Evolutionary conservation across 37 sponge, comb jelly and placozoan species (phyloP), one percentile per base, ranked within the genome.

Genomic region (Cladorhizidae sp.): DNA sequence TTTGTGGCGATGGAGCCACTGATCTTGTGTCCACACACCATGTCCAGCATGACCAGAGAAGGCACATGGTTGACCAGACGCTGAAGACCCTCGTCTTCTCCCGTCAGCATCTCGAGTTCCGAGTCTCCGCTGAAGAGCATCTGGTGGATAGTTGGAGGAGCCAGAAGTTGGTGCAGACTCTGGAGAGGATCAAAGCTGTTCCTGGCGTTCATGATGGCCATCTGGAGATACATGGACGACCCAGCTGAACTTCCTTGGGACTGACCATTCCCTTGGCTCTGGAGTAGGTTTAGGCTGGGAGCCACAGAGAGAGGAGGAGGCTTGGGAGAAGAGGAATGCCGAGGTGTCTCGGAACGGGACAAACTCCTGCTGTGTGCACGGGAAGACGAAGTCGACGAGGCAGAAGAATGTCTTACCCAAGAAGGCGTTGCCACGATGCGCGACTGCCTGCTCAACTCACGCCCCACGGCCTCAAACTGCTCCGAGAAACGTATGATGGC

Each of bases 81-180:
- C 17, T 54, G 57, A 31, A 90, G 75, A n/a, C 67, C 35, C 9
- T 73, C 74, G 22, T 73, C 77, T 2, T 74, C 87, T 57, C 74
- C 67, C 28, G 83, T 74, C 15, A 67, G 51, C 40, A 18, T 56
- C 75, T 87, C 82, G 32, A 94, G 55, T 17, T 81, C 56, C 21
- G 58, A 70, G 41, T 94, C 88, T 11, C 91, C 91, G 26, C 87
- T 85, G 23, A 90, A 87, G 72, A 94, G 88, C 69, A 90, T 94
- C 28, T 51, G 23, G 35, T 72, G 37, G 43, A 90, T 25, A 18
- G 45, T 42, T 29, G 91, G 40, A 25, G 88, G 78, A 20, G 86
- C 82, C 1, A 94, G 75, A 0, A 94, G 79, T 17, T 68, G 82
- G 29, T 85, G 72, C 20, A 94, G 83, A 37, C 81, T 80, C 32